These are phyloP conservation scores for Priocnemis perturbator DNA, from an alignment of 2,888 invertebrate species.

Conservation along the genomic window DNA sequence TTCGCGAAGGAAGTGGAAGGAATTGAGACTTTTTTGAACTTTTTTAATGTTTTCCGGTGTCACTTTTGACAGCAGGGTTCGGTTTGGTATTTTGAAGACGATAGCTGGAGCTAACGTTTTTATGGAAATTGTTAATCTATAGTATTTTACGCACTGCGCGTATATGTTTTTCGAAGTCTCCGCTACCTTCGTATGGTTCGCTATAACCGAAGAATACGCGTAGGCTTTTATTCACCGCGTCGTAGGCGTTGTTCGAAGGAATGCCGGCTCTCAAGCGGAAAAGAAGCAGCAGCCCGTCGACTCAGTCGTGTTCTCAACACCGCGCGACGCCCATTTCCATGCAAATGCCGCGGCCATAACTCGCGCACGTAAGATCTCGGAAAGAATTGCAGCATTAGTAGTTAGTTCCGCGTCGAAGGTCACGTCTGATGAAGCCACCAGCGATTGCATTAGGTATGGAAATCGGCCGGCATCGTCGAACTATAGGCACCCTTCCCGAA, in stretches of 20 bases:
- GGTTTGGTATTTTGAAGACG: no score
- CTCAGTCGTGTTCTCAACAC: not conserved
- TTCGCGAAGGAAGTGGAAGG: no score
- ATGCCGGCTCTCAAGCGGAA: no score
- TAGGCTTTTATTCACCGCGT: constrained; percentile 8
- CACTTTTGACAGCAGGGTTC: no score
- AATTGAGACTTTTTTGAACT: no score
- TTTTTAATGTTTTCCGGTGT: no score
- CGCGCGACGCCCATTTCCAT: constrained; percentile 62
- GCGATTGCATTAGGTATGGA: constrained; percentile 66
- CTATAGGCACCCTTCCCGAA: not conserved
- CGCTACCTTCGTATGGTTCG: no score
- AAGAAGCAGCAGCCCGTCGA: no score
- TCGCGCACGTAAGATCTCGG: constrained; percentile 61
- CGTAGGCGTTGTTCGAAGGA: constrained; percentile 21
- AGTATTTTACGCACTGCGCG: no score
- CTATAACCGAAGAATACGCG: not conserved
- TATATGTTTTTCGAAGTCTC: no score
- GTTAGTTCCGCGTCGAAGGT: constrained; percentile 71
- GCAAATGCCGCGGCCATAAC: constrained; percentile 66
- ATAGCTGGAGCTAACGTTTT: no score
- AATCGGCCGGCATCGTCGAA: constrained; percentile 43
- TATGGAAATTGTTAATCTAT: no score
- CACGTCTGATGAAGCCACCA: constrained; percentile 63
- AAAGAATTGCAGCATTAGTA: constrained; percentile 69